Evolutionary conservation across 2,888 invertebrate genomes (phyloP), one percentile per base, ranked within the genome.

Genomic region (Agriopis marginaria): DNA sequence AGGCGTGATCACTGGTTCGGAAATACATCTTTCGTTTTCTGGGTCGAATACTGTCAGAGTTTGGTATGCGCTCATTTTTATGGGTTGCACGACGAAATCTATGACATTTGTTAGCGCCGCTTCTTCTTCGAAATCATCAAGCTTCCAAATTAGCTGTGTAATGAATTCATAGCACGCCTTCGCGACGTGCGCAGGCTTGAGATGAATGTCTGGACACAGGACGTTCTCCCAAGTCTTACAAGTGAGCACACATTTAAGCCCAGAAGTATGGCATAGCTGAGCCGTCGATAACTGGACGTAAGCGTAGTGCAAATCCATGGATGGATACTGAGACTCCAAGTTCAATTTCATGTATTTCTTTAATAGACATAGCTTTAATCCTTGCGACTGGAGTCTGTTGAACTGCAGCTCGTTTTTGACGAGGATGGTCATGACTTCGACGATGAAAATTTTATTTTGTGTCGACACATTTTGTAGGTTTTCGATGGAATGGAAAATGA

Each of bases 401-500:
- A 83, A 86, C 60, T 84, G 84, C 4, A 86, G 73, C 61, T 86
- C 86, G 72, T 84, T 85, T 63, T 78, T 77, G 32, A 82, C 79
- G 9, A 84, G 75, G 10, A 80, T 61, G 0, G 80, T 78, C 7
- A 79, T 53, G 1, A 86, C 64, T 71, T 84, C 75, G 17, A 82
- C 66, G 3, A 83, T 59, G 59, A 87, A 83, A 10, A 79, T 73
- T 73, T 81, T 81, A 8, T 81, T 80, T 7, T 81, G 70, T 0
- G 67, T 76, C 7, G 79, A 71, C n/a, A 77, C 75, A 53, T 73
- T 72, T 14, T 74, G 77, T 8, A 78, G 70, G 54, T 80, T 79
- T 17, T 75, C 73, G 17, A 83, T 66, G 0, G 79, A 75, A 60
- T 79, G 66, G 40, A 81, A 75, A 59, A 86, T 76, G 7, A 85